Evolutionary conservation across 1,140 invertebrate species (phyloP).

Genomic region (Nomia melanderi): DNA sequence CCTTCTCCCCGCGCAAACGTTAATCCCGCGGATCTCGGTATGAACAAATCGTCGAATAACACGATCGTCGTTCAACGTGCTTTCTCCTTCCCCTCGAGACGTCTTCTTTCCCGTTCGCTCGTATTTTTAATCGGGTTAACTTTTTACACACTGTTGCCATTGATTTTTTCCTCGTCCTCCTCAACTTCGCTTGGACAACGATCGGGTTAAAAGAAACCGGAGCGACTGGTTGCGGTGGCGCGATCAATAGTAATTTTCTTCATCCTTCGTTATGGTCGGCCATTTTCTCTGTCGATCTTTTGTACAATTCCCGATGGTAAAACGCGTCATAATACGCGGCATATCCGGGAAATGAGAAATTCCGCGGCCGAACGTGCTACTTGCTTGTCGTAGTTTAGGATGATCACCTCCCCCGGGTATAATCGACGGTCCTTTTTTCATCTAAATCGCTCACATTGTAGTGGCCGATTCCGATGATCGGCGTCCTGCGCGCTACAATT

Average conservation of each 20-base stretch:
- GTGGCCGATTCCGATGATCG: no score
- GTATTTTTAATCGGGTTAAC: neutral
- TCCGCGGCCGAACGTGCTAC: neutral
- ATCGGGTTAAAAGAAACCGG: slow-evolving; percentile 25
- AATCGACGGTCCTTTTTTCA: neutral
- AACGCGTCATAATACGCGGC: neutral
- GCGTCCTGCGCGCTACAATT: no score
- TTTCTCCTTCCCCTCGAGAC: neutral
- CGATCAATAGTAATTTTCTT: slow-evolving; percentile 24
- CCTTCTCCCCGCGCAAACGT: no score
- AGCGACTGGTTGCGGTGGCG: slow-evolving; percentile 16
- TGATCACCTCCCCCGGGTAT: neutral
- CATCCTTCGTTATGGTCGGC: neutral
- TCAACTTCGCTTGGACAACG: neutral
- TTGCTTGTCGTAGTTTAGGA: neutral
- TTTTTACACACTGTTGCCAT: neutral
- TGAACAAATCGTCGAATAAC: no score
- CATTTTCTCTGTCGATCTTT: slow-evolving; percentile 20
- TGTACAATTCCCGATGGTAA: neutral
- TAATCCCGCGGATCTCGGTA: no score
- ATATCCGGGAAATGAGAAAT: slow-evolving; percentile 18
- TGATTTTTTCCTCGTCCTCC: neutral
- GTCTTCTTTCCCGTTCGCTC: no score
- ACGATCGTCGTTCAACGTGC: no score
- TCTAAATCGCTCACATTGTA: neutral